phyloP scores from a whole-genome alignment of 2,113 vertebrate genomes.

The Aramus guarauna region DNA sequence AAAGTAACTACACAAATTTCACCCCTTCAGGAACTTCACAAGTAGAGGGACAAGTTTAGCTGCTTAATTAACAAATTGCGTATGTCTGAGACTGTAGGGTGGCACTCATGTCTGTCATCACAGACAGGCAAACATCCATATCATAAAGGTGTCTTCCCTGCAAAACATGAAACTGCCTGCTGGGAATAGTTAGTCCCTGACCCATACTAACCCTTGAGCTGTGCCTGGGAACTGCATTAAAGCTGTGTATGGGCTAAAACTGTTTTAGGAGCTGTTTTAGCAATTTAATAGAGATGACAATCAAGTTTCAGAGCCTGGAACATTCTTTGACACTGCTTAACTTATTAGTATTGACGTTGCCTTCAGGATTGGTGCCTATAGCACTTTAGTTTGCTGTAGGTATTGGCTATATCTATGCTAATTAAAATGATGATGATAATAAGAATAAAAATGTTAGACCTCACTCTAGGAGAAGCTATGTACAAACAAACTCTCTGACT shows the following conservation, averaged over 20 bases:
- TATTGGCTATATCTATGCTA: background rate
- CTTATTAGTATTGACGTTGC: background rate
- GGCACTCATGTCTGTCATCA: background rate
- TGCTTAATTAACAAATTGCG: background rate
- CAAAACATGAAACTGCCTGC: background rate
- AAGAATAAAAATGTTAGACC: background rate
- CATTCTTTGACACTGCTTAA: background rate
- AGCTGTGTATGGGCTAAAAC: background rate
- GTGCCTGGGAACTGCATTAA: background rate
- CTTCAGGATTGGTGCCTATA: background rate
- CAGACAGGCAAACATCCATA: background rate
- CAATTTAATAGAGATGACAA: background rate
- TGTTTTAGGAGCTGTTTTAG: background rate
- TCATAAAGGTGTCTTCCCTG: background rate
- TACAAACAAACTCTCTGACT: background rate
- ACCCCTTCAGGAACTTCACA: background rate
- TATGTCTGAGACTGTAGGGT: background rate
- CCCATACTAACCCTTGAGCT: background rate
- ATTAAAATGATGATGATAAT: background rate
- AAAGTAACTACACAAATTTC: background rate
- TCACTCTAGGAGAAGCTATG: background rate
- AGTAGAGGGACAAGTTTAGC: background rate
- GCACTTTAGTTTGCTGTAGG: background rate
- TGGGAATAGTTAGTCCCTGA: background rate
- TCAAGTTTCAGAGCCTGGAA: background rate